phyloP scores from a whole-genome alignment of 2,797 vertebrate genomes.

The Taeniopygia guttata region DNA sequence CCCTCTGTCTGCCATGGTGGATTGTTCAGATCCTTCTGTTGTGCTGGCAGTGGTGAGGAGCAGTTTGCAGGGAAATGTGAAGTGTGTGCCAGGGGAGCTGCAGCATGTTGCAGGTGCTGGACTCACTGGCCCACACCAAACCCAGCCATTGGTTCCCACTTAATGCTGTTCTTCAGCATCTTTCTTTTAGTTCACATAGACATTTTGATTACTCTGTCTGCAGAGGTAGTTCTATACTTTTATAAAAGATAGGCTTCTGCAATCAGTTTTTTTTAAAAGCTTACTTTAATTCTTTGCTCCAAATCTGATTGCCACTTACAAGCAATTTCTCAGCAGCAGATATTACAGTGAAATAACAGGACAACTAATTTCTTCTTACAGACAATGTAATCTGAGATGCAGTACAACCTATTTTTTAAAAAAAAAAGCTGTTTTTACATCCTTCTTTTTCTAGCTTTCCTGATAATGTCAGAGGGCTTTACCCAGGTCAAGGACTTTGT shows the following conservation, averaged over 20 bases:
- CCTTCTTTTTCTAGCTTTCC: neutral
- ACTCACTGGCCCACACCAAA: neutral
- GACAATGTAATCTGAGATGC: neutral
- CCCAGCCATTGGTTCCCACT: neutral
- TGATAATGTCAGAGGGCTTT: neutral
- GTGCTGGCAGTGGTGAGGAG: neutral
- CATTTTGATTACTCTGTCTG: neutral
- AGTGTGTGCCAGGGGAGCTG: neutral
- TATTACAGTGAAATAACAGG: neutral
- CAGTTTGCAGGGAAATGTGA: neutral
- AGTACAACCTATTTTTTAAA: neutral
- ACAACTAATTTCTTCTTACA: neutral
- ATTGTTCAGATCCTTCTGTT: neutral
- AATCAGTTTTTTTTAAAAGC: neutral
- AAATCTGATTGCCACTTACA: neutral
- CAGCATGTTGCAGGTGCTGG: rapidly evolving
- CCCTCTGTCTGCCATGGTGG: rapidly evolving
- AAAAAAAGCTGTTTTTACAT: neutral
- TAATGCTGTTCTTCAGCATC: neutral
- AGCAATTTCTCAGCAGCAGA: constrained; percentile 3
- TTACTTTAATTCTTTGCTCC: neutral
- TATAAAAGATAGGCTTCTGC: neutral
- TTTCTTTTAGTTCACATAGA: neutral
- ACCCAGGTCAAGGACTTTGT: neutral
- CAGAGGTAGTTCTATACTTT: neutral